Percentiles rank a stretch among this genome's conserved stretches.
phyloP scores from a whole-genome alignment of 2,888 invertebrate species.

The Dioctria linearis region DNA sequence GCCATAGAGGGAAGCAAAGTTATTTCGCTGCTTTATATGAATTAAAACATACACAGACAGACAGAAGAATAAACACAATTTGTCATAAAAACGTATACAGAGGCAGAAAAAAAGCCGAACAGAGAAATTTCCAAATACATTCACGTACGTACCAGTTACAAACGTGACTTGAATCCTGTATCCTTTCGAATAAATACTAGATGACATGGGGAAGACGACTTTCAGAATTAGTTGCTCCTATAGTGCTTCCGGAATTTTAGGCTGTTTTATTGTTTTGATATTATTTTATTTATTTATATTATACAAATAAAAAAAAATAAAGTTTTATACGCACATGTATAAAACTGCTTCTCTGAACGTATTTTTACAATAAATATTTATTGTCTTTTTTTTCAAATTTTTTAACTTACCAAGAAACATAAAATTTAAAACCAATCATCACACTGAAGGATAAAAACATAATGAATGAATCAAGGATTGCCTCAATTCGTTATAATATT shows the following conservation, averaged over 20 bases:
- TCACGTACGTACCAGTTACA: constrained; percentile 58
- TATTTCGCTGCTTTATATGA: constrained; percentile 1
- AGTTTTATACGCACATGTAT: constrained; percentile 19
- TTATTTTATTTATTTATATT: too few relatives aligned
- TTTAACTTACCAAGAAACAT: too few relatives aligned
- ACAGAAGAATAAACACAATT: constrained; percentile 56
- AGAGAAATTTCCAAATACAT: constrained; percentile 58
- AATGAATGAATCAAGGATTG: too few relatives aligned
- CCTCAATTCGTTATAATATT: too few relatives aligned
- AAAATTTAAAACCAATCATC: too few relatives aligned
- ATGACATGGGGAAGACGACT: constrained; percentile 56
- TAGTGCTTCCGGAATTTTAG: constrained; percentile 47
- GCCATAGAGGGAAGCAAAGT: not conserved
- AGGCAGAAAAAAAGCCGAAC: constrained; percentile 36
- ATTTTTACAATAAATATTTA: too few relatives aligned
- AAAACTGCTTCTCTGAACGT: too few relatives aligned
- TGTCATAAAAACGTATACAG: constrained; percentile 57
- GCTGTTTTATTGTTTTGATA: constrained; percentile 50
- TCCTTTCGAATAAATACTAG: constrained; percentile 56
- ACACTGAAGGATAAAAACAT: too few relatives aligned
- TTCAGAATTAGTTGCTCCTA: constrained; percentile 56
- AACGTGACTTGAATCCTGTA: constrained; percentile 58
- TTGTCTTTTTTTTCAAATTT: too few relatives aligned
- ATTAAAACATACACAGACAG: not conserved
- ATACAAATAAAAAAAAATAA: not conserved